These are phyloP conservation scores for Hippoglossus stenolepis DNA, from an alignment of 2,113 vertebrate species.

Conservation along the genomic window DNA sequence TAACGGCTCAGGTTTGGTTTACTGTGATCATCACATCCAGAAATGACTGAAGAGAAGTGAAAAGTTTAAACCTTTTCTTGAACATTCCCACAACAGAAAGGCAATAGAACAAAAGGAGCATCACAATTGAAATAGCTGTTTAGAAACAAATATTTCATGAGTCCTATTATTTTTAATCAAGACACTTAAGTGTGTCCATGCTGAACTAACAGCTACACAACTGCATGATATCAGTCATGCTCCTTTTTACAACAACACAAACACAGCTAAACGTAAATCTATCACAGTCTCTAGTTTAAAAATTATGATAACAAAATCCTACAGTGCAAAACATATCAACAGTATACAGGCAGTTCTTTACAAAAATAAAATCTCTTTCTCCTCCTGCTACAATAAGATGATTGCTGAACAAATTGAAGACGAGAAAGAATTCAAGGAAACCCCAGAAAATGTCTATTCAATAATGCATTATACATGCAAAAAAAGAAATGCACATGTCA, in stretches of 20 bases:
- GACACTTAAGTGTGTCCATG: background rate
- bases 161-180: background rate
- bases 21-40: conserved; percentile 3
- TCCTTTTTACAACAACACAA: conserved; percentile 9
- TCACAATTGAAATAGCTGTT: conserved; percentile 15
- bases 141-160: conserved; percentile 16
- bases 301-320: conserved; percentile 2
- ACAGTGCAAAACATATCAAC: conserved; percentile 55
- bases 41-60: background rate
- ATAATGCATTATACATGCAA: conserved; percentile 14
- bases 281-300: conserved; percentile 5
- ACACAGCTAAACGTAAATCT: conserved; percentile 19
- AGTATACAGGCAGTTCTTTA: conserved; percentile 41
- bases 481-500: background rate
- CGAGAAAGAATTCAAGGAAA: background rate
- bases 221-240: conserved; percentile 6
- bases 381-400: conserved; percentile 39
- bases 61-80: background rate
- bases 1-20: conserved; percentile 1
- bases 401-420: conserved; percentile 47
- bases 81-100: conserved; percentile 20
- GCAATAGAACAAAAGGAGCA: background rate
- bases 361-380: conserved; percentile 52
- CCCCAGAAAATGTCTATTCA: background rate
- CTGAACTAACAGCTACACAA: conserved; percentile 12